phyloP scores from a whole-genome alignment of 2,113 vertebrate species.

The Jacana jacana region DNA sequence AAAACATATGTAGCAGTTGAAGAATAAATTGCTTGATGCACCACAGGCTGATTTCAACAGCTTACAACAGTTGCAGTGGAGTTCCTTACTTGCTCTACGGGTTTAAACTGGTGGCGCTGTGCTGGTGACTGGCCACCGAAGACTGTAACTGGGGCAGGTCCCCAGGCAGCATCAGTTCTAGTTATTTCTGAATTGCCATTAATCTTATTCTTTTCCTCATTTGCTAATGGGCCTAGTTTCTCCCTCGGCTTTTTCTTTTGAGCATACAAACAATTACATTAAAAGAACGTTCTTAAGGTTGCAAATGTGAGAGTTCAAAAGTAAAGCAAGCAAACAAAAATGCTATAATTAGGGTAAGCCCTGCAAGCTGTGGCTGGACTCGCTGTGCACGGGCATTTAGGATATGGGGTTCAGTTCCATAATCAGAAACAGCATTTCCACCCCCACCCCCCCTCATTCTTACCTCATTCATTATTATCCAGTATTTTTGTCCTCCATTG shows the following conservation, averaged over 20 bases:
- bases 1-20: not conserved
- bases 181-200: conserved; percentile 59
- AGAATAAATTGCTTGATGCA: not conserved
- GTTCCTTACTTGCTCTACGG: not conserved
- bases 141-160: conserved; percentile 55
- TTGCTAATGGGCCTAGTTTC: conserved; percentile 47
- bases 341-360: not conserved
- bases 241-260: not conserved
- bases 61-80: not conserved
- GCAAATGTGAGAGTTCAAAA: not conserved
- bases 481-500: not conserved
- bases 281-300: not conserved
- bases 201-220: conserved; percentile 44
- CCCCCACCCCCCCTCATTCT: not conserved
- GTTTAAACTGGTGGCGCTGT: not conserved
- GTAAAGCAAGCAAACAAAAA: not conserved
- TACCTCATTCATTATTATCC: not conserved
- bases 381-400: accelerated
- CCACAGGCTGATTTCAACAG: not conserved
- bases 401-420: not conserved
- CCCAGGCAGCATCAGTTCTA: conserved; percentile 34
- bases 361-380: not conserved
- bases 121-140: conserved; percentile 16
- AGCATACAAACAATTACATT: not conserved
- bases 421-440: not conserved